These are phyloP conservation scores for Gavia stellata DNA, from an alignment of 2,113 vertebrate genomes.

Conservation along the genomic window DNA sequence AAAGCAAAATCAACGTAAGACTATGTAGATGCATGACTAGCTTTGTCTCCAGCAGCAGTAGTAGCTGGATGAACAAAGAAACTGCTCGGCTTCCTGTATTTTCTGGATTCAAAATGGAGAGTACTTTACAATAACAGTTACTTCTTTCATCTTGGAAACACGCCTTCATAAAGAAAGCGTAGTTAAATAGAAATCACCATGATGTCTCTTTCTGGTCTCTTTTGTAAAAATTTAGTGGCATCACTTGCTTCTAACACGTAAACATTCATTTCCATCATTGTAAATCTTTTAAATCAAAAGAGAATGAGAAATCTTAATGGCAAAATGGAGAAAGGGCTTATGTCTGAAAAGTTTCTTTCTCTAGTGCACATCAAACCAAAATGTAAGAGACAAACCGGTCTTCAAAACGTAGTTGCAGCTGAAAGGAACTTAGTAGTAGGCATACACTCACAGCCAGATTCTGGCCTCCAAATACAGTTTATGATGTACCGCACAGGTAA, in stretches of 20 bases:
- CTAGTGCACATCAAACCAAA: neutral
- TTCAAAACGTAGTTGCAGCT: neutral
- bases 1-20: slow-evolving; percentile 50
- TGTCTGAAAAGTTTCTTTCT: neutral
- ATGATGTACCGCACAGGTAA: neutral
- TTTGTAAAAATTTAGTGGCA: neutral
- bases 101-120: slow-evolving; percentile 44
- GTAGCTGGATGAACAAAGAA: slow-evolving; percentile 62
- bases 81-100: slow-evolving; percentile 42
- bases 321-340: neutral
- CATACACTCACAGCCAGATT: neutral
- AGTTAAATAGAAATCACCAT: neutral
- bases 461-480: neutral
- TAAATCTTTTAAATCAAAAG: neutral
- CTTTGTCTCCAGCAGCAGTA: slow-evolving; percentile 65
- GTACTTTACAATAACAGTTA: slow-evolving; percentile 17
- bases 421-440: neutral
- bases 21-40: neutral
- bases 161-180: neutral
- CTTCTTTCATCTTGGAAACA: neutral
- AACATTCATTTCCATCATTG: neutral
- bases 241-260: neutral
- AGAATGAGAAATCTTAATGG: neutral
- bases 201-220: neutral
- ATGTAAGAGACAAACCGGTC: neutral